Percentiles rank a stretch among this genome's conserved stretches.
phyloP scores from a whole-genome alignment of 1,140 invertebrate species.

The Microplitis demolitor region DNA sequence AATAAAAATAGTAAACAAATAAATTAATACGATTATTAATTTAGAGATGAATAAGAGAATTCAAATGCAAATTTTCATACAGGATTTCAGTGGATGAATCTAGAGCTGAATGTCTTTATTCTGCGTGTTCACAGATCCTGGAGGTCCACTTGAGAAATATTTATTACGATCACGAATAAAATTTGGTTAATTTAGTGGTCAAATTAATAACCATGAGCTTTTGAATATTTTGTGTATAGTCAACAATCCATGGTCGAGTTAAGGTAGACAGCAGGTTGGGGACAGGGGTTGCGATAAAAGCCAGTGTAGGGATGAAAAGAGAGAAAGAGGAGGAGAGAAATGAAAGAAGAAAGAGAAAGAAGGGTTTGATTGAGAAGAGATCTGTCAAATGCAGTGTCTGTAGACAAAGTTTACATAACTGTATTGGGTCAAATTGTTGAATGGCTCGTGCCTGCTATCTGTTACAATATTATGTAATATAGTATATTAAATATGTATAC shows the following conservation, averaged over 20 bases:
- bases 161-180: no score
- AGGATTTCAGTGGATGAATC: no score
- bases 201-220: no score
- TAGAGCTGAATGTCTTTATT: no score
- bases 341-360: conserved; percentile 26
- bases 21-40: neutral
- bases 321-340: neutral
- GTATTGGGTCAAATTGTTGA: conserved; percentile 26
- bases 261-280: neutral
- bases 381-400: conserved; percentile 44
- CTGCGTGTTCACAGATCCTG: no score
- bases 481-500: conserved; percentile 3
- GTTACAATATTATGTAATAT: conserved; percentile 23
- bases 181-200: no score
- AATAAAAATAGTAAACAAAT: neutral
- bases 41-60: no score
- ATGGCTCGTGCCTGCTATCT: conserved; percentile 15
- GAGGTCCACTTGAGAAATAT: no score
- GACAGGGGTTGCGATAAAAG: neutral
- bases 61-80: no score
- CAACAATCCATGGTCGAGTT: neutral
- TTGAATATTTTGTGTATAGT: no score
- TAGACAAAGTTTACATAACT: conserved; percentile 46
- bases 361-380: conserved; percentile 42
- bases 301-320: neutral